phyloP scores from a whole-genome alignment of 37 sponge, comb jelly and placozoan species.

The Halichondria panicea region DNA sequence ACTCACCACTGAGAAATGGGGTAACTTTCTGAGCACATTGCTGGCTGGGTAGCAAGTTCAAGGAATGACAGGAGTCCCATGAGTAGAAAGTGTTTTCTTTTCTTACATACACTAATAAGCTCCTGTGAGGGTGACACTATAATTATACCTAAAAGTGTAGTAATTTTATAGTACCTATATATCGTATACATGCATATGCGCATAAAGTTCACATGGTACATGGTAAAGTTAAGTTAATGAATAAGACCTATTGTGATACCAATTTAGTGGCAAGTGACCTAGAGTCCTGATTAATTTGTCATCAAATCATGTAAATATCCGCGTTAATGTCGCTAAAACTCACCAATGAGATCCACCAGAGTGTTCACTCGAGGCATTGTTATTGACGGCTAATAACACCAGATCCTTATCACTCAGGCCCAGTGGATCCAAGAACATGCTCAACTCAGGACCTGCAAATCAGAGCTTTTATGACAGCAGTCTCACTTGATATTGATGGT shows the following conservation, averaged over 20 bases:
- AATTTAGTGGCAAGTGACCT: too few species aligned
- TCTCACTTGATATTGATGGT: neutral
- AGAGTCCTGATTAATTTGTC: too few species aligned
- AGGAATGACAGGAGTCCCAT: constrained; percentile 26
- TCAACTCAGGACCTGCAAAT: constrained; percentile 42
- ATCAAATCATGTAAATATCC: too few species aligned
- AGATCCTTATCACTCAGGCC: constrained; percentile 53
- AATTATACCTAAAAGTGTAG: neutral
- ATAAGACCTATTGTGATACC: too few species aligned
- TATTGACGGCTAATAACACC: constrained; percentile 61
- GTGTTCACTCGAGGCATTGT: constrained; percentile 18
- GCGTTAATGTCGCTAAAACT: too few species aligned
- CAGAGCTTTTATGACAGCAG: constrained; percentile 2
- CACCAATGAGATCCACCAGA: constrained; percentile 81
- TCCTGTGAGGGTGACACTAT: constrained; percentile 16
- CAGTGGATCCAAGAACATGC: constrained; percentile 56
- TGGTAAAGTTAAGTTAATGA: too few species aligned
- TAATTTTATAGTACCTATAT: neutral
- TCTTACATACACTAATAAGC: constrained; percentile 25
- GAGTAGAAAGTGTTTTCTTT: constrained; percentile 30
- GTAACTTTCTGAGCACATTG: constrained; percentile 27
- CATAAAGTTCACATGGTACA: too few species aligned
- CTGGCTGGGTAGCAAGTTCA: constrained; percentile 1
- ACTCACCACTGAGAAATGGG: constrained; percentile 27
- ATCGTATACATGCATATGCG: neutral